Percentiles rank a stretch among this genome's conserved stretches.
phyloP scores from a whole-genome alignment of 1,140 invertebrate species.

The Conopomorpha cramerella region DNA sequence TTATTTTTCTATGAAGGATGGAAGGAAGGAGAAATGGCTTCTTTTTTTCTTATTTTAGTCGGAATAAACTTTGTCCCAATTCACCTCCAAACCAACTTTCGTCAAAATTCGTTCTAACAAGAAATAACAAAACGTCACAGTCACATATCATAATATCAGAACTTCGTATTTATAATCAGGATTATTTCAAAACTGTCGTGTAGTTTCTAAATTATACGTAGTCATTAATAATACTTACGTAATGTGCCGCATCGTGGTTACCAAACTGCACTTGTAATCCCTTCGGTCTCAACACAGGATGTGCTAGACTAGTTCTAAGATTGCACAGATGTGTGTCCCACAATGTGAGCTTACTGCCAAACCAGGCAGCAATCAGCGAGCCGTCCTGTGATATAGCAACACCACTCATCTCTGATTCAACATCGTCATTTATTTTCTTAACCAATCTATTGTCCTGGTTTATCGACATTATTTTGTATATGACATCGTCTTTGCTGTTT shows the following conservation, averaged over 20 bases:
- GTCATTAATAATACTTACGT: no score
- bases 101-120: constrained; percentile 4
- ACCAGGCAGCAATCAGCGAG: constrained; percentile 54
- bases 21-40: no score
- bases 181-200: no score
- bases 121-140: constrained; percentile 4
- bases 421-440: constrained; percentile 7
- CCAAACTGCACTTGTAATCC: constrained; percentile 46
- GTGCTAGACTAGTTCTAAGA: constrained; percentile 36
- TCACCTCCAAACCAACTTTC: no score
- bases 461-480: constrained; percentile 29
- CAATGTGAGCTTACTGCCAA: constrained; percentile 42
- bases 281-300: constrained; percentile 40
- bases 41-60: no score
- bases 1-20: no score
- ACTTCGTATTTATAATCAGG: no score
- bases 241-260: constrained; percentile 48
- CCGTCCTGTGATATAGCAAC: constrained; percentile 51
- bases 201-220: no score
- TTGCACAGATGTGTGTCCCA: constrained; percentile 47
- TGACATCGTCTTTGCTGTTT: constrained; percentile 18
- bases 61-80: no score
- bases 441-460: constrained; percentile 20
- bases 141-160: no score
- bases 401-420: constrained; percentile 31